phyloP scores from a whole-genome alignment of 2,113 vertebrate species.

The Machaerirhynchus nigripectus region DNA sequence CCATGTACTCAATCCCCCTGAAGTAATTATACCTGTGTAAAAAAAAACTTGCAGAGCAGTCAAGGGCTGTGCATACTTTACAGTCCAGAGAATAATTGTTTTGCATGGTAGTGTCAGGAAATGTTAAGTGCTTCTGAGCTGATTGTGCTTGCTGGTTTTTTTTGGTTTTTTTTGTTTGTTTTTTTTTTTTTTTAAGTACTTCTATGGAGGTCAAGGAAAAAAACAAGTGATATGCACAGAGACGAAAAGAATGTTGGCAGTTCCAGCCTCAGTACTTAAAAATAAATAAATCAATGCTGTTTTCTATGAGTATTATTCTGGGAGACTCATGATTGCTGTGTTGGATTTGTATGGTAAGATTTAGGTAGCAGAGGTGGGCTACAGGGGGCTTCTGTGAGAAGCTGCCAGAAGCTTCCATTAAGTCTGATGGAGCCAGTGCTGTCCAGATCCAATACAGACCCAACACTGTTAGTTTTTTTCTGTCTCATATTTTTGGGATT shows the following conservation, averaged over 20 bases:
- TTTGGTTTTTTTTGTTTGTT: too few relatives aligned
- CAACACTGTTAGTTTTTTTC: neutral
- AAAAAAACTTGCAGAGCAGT: neutral
- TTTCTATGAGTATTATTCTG: neutral
- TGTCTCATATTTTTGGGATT: neutral
- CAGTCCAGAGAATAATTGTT: slow-evolving; percentile 15
- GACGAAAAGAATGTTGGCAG: neutral
- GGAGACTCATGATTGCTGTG: neutral
- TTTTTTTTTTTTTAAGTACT: neutral
- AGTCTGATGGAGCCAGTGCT: neutral
- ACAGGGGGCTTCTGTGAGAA: neutral
- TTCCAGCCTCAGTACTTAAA: neutral
- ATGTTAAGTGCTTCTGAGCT: slow-evolving; percentile 10
- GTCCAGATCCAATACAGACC: neutral
- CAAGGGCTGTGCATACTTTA: neutral
- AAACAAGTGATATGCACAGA: neutral
- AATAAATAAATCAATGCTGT: neutral
- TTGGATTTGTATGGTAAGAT: neutral
- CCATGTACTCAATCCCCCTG: neutral
- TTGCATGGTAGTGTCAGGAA: neutral
- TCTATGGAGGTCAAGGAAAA: neutral
- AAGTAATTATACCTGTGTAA: slow-evolving; percentile 45
- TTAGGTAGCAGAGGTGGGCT: accelerated
- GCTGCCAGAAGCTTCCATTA: neutral
- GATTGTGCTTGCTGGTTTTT: neutral